These are phyloP conservation scores for Hemibagrus wyckioides DNA, from an alignment of 2,113 vertebrate genomes.

Conservation along the genomic window DNA sequence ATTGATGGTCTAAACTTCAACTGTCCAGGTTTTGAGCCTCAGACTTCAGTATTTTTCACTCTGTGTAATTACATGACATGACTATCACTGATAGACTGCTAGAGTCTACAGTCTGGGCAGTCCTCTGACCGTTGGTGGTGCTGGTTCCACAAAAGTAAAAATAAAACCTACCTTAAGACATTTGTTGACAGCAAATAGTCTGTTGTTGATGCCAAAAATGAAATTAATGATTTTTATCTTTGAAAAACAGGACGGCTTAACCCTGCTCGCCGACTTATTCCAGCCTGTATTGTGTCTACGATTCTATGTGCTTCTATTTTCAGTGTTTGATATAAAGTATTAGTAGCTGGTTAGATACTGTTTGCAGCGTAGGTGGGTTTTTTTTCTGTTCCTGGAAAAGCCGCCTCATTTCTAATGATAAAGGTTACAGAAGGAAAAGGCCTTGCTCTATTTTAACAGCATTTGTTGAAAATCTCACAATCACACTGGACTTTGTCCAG, in stretches of 20 bases:
- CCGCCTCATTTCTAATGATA: constrained; percentile 33
- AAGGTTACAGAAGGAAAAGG: constrained; percentile 34
- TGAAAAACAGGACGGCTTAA: neutral
- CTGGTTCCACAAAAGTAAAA: neutral
- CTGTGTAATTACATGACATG: neutral
- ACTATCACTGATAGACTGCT: neutral
- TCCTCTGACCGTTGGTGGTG: neutral
- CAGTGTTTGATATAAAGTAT: constrained; percentile 26
- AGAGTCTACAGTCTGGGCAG: neutral
- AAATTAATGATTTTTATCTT: neutral
- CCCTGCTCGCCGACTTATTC: neutral
- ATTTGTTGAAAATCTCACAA: constrained; percentile 35
- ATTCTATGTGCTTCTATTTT: constrained; percentile 35
- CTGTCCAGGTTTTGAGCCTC: neutral
- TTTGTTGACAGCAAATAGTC: neutral
- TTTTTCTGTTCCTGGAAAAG: constrained; percentile 29
- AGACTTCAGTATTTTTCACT: neutral
- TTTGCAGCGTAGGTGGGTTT: constrained; percentile 25
- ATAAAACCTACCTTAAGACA: neutral
- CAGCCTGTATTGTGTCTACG: neutral
- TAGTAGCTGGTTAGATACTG: constrained; percentile 10
- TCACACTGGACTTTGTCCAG: constrained; percentile 23
- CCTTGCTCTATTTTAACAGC: constrained; percentile 39
- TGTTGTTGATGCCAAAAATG: neutral
- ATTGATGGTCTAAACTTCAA: neutral